phyloP scores from a whole-genome alignment of 92 coral and sea anemone species.

The Bergia sp. region DNA sequence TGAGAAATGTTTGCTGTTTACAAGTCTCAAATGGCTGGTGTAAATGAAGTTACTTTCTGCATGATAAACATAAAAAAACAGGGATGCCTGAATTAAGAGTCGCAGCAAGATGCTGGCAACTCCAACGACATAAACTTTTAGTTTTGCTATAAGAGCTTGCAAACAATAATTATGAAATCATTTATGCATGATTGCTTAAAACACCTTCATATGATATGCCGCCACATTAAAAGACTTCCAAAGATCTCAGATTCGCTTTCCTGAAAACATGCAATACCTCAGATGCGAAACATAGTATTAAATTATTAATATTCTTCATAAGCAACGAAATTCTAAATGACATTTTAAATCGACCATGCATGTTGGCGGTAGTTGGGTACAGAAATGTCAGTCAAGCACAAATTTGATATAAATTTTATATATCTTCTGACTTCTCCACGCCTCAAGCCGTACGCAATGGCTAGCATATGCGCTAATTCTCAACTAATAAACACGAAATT shows the following conservation, averaged over 20 bases:
- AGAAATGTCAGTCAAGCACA: not conserved
- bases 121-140: not conserved
- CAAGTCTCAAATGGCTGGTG: not conserved
- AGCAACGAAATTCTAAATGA: not conserved
- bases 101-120: not conserved
- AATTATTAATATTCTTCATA: not conserved
- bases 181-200: not conserved
- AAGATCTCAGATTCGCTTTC: not conserved
- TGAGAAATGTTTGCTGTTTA: not conserved
- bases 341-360: not conserved
- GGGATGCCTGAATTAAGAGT: not conserved
- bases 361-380: not conserved
- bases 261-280: slow-evolving; percentile 5
- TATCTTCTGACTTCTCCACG: too few relatives aligned
- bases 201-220: not conserved
- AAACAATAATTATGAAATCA: not conserved
- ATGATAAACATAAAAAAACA: not conserved
- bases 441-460: not conserved
- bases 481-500: too few relatives aligned
- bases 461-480: too few relatives aligned
- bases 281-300: not conserved
- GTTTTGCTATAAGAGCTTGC: too few relatives aligned
- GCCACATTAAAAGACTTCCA: not conserved
- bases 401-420: not conserved
- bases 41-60: not conserved